These are phyloP conservation scores for Lepus europaeus DNA, from an alignment of 2,113 vertebrate species.

Conservation along the genomic window DNA sequence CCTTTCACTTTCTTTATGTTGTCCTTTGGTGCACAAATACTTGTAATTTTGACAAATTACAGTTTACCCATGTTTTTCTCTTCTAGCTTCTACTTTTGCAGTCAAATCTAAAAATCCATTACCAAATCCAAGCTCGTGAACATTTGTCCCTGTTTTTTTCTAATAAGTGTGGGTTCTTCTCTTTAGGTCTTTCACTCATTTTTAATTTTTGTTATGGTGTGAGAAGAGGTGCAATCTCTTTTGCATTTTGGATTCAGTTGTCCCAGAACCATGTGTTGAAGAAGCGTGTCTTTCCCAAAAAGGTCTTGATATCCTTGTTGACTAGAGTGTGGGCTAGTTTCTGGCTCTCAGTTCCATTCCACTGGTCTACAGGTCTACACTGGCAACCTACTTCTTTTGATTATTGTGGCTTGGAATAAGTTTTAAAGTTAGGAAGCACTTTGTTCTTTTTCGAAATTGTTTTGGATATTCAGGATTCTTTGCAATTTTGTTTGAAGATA, in stretches of 20 bases:
- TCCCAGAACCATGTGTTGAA: background rate
- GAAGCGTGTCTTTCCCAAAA: background rate
- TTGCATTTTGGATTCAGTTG: background rate
- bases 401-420: background rate
- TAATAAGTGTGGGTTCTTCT: background rate
- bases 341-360: background rate
- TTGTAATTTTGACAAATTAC: slow-evolving; percentile 1
- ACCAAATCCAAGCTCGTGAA: background rate
- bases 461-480: background rate
- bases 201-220: background rate
- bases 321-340: background rate
- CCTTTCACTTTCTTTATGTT: background rate
- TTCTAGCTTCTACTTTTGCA: background rate
- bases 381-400: background rate
- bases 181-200: background rate
- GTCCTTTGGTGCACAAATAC: background rate
- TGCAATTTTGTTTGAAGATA: background rate
- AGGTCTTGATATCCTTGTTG: background rate
- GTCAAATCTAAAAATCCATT: background rate
- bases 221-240: background rate
- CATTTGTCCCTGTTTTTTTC: background rate
- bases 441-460: background rate
- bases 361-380: background rate
- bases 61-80: background rate
- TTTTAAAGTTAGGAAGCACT: background rate